Percentiles rank a stretch among this genome's conserved stretches.
These are phyloP conservation scores for Drosophila acutilabella DNA, from an alignment of 2,888 invertebrate species.

Conservation along the genomic window DNA sequence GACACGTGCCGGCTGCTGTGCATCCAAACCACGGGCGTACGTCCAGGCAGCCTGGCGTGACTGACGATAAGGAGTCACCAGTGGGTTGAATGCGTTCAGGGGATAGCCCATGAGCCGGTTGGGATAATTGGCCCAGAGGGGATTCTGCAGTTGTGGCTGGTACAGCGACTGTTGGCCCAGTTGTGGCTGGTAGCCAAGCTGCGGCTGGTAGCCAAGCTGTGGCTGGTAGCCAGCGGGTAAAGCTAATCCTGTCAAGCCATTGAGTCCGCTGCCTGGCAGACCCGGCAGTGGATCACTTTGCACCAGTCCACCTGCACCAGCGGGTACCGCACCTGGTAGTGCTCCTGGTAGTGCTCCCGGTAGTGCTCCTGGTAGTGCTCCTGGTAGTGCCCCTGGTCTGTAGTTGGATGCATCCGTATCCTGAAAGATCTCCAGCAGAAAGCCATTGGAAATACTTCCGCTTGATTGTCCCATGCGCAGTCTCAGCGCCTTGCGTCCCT, in stretches of 20 bases:
- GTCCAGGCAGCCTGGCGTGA: conserved; percentile 58
- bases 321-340: neutral
- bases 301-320: neutral
- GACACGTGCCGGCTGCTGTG: conserved; percentile 73
- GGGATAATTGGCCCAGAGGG: conserved; percentile 36
- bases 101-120: conserved; percentile 30
- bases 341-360: neutral
- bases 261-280: neutral
- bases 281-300: neutral
- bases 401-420: conserved; percentile 85
- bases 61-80: conserved; percentile 56
- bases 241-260: neutral
- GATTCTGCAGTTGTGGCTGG: conserved; percentile 28
- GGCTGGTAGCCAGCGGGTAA: conserved; percentile 21
- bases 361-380: neutral
- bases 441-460: conserved; percentile 85
- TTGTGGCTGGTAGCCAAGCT: conserved; percentile 49
- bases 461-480: conserved; percentile 85
- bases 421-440: conserved; percentile 87
- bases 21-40: conserved; percentile 61
- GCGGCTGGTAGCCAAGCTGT: conserved; percentile 35
- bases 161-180: conserved; percentile 26
- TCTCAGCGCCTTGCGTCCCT: conserved; percentile 85
- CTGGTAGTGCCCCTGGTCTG: conserved; percentile 22
- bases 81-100: conserved; percentile 35